Conservation (phyloP, 2,113 vertebrate species). For the Halichoeres trimaculatus region DNA sequence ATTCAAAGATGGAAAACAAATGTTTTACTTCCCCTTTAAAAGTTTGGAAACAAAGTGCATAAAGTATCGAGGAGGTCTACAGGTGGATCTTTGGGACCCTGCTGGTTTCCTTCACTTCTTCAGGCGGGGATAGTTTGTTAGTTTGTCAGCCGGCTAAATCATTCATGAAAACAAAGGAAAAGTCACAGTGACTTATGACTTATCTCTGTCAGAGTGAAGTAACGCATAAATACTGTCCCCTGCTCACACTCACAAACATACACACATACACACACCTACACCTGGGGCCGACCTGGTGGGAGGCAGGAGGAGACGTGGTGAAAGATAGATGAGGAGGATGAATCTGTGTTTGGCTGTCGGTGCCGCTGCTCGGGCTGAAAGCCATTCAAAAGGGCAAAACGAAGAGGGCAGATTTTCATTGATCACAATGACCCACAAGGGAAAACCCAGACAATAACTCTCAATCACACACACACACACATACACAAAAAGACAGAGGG, state of each 20-base stretch:
- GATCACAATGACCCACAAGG: constrained; percentile 48
- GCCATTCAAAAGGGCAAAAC: constrained; percentile 44
- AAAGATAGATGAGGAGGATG: constrained; percentile 58
- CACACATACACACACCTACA: background rate
- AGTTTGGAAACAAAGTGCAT: constrained; percentile 20
- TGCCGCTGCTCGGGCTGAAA: constrained; percentile 28
- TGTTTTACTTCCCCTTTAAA: constrained; percentile 1
- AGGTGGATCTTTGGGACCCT: background rate
- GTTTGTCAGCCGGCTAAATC: constrained; percentile 50
- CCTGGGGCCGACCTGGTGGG: constrained; percentile 14
- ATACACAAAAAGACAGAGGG: constrained; percentile 1
- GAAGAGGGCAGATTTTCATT: constrained; percentile 50
- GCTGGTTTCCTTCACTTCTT: background rate
- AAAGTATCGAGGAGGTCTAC: constrained; percentile 20
- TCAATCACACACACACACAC: background rate
- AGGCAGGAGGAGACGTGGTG: constrained; percentile 33
- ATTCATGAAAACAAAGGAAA: constrained; percentile 58
- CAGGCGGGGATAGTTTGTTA: constrained; percentile 19
- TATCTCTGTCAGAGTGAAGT: constrained; percentile 4
- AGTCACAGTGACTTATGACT: constrained; percentile 51
- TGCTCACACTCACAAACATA: constrained; percentile 2
- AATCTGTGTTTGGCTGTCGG: constrained; percentile 31
- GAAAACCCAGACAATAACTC: constrained; percentile 41
- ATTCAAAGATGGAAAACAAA: constrained; percentile 2
- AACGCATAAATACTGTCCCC: constrained; percentile 31